Evolutionary conservation across 1,140 invertebrate species (phyloP).

Genomic region (Lasioglossum albipes): DNA sequence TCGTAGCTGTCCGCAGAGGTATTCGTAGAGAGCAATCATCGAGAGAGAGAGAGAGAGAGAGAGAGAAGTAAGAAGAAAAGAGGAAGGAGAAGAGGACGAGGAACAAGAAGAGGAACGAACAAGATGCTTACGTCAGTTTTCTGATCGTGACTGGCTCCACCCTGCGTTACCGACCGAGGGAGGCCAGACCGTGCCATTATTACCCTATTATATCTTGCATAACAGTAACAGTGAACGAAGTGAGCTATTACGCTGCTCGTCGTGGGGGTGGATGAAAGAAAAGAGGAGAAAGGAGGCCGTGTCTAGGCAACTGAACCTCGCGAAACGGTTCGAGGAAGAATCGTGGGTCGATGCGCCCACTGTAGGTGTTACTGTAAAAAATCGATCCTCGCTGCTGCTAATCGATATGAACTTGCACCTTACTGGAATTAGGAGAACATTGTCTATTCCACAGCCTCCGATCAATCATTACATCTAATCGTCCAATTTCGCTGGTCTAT

Average conservation of each 20-base stretch:
- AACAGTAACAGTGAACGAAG: slow-evolving; percentile 75
- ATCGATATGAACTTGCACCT: slow-evolving; percentile 68
- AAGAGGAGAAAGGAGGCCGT: slow-evolving; percentile 60
- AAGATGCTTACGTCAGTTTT: slow-evolving; percentile 77
- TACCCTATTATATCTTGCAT: slow-evolving; percentile 78
- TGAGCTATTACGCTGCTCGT: slow-evolving; percentile 67
- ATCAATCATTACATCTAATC: not conserved
- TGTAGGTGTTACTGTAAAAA: slow-evolving; percentile 49
- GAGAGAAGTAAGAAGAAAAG: slow-evolving; percentile 19
- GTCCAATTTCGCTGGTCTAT: no score
- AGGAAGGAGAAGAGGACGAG: slow-evolving; percentile 32
- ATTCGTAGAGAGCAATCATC: slow-evolving; percentile 32
- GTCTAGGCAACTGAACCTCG: not conserved
- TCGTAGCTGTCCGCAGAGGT: slow-evolving; percentile 22
- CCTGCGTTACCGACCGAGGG: slow-evolving; percentile 69
- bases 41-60: slow-evolving; percentile 24
- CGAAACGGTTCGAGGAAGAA: not conserved
- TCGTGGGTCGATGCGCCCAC: slow-evolving; percentile 56
- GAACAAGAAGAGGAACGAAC: slow-evolving; percentile 62
- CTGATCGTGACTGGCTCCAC: slow-evolving; percentile 77
- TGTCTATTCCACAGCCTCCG: not conserved
- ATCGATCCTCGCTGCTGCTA: slow-evolving; percentile 45
- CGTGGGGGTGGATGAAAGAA: slow-evolving; percentile 60
- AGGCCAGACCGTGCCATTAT: slow-evolving; percentile 72
- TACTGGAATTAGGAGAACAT: slow-evolving; percentile 29